Percentiles rank a stretch among this genome's conserved stretches.
Evolutionary conservation across 1,140 invertebrate species (phyloP).

Genomic region (Camponotus pennsylvanicus): DNA sequence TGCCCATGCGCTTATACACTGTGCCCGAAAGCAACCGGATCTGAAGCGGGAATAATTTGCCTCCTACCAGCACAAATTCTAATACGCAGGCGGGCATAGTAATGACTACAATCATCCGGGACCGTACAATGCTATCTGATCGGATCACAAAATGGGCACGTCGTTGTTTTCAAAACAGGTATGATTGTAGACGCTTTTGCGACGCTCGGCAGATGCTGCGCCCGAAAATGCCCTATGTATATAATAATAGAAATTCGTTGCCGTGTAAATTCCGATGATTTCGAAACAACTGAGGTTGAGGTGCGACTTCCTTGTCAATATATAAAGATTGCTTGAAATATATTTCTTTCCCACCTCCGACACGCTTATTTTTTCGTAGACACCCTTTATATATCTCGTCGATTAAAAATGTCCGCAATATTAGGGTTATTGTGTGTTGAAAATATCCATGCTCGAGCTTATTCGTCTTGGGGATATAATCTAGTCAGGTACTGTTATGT

Average conservation of each 20-base stretch:
- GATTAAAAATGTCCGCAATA: constrained; percentile 27
- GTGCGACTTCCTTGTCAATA: background rate
- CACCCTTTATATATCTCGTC: background rate
- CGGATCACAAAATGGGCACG: constrained; percentile 79
- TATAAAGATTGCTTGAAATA: constrained; percentile 1
- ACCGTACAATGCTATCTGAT: constrained; percentile 83
- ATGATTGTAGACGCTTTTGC: constrained; percentile 77
- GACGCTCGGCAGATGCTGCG: constrained; percentile 78
- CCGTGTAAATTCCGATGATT: constrained; percentile 39
- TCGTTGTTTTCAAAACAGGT: constrained; percentile 80
- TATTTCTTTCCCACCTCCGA: constrained; percentile 67
- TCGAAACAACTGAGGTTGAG: background rate
- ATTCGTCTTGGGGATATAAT: constrained; percentile 30
- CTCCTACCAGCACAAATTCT: constrained; percentile 81
- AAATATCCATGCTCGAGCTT: constrained; percentile 26
- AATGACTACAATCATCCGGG: constrained; percentile 84
- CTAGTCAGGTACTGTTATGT: constrained; percentile 75
- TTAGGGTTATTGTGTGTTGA: background rate
- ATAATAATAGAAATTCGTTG: constrained; percentile 62
- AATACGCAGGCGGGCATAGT: constrained; percentile 77
- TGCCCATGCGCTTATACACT: constrained; percentile 63
- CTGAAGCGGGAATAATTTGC: constrained; percentile 77
- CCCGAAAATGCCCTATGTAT: constrained; percentile 54
- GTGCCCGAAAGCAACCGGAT: constrained; percentile 72
- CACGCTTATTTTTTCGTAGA: background rate